phyloP scores from a whole-genome alignment of 2,888 invertebrate species.

The Liposcelis brunnea region DNA sequence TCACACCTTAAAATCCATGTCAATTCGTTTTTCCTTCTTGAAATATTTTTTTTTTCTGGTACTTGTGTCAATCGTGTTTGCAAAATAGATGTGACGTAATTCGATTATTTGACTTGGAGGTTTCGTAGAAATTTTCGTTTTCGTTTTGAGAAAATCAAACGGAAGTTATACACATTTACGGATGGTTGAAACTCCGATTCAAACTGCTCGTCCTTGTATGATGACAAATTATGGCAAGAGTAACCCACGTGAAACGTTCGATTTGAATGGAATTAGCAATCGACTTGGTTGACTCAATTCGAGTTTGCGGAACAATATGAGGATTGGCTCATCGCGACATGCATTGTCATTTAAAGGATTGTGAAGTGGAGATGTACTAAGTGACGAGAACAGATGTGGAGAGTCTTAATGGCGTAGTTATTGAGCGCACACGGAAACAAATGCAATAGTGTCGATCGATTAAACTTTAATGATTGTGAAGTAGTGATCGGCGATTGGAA shows the following conservation, averaged over 20 bases:
- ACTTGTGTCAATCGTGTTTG: background rate
- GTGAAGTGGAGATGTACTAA: too few relatives aligned
- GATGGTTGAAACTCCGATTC: background rate
- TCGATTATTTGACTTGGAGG: background rate
- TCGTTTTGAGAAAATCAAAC: background rate
- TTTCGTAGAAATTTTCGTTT: too few relatives aligned
- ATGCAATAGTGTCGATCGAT: too few relatives aligned
- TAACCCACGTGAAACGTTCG: too few relatives aligned
- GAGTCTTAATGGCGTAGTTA: too few relatives aligned
- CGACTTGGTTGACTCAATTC: background rate
- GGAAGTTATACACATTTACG: background rate
- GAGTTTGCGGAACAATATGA: background rate
- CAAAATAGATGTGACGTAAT: background rate
- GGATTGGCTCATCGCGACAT: background rate
- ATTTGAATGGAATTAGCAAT: background rate
- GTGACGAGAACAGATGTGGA: too few relatives aligned
- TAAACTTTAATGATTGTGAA: too few relatives aligned
- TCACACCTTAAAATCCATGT: background rate
- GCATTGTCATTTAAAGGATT: too few relatives aligned
- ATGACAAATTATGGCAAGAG: background rate
- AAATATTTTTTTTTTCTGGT: background rate
- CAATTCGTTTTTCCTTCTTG: conserved; percentile 1
- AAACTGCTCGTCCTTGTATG: background rate
- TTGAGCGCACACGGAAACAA: too few relatives aligned
- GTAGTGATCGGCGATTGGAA: too few relatives aligned